A percentile compares a stretch with the other conserved stretches of the same genome.
These are phyloP conservation scores for Corythornis vintsioides DNA, from an alignment of 2,113 vertebrate species.

Conservation along the genomic window DNA sequence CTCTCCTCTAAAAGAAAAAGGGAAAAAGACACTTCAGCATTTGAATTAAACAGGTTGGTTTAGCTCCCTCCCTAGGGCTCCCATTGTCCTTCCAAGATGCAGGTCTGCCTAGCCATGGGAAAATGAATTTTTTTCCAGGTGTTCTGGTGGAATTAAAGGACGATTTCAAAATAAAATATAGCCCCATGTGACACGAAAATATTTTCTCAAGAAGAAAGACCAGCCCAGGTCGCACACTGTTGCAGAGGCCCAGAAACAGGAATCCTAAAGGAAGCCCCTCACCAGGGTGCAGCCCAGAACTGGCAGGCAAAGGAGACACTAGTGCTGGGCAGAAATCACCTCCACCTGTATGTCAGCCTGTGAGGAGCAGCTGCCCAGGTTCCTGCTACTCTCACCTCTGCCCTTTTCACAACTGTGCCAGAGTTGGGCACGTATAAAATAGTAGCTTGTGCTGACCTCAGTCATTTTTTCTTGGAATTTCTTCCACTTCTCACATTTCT, in stretches of 20 bases:
- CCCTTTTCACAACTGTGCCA: not conserved
- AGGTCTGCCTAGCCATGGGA: not conserved
- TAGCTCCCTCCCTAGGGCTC: not conserved
- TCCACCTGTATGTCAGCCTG: not conserved
- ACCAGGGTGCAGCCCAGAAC: not conserved
- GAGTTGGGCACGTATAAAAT: not conserved
- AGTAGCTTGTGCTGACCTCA: constrained; percentile 55
- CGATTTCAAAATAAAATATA: not conserved
- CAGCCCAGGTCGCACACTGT: not conserved
- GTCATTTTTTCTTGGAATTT: too few species aligned
- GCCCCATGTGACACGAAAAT: not conserved
- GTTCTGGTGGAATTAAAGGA: not conserved
- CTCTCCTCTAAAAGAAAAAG: constrained; percentile 37
- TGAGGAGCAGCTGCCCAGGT: not conserved
- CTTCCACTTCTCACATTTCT: too few species aligned
- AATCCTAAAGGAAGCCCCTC: not conserved
- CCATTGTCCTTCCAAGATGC: not conserved
- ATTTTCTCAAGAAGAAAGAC: not conserved
- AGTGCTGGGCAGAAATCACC: not conserved
- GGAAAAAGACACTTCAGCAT: not conserved
- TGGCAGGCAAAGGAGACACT: not conserved
- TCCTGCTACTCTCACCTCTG: not conserved
- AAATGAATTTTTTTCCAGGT: not conserved
- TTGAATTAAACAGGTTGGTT: not conserved
- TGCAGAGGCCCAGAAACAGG: not conserved